phyloP scores from a whole-genome alignment of 1,140 invertebrate species.

The Aphelinus certus region DNA sequence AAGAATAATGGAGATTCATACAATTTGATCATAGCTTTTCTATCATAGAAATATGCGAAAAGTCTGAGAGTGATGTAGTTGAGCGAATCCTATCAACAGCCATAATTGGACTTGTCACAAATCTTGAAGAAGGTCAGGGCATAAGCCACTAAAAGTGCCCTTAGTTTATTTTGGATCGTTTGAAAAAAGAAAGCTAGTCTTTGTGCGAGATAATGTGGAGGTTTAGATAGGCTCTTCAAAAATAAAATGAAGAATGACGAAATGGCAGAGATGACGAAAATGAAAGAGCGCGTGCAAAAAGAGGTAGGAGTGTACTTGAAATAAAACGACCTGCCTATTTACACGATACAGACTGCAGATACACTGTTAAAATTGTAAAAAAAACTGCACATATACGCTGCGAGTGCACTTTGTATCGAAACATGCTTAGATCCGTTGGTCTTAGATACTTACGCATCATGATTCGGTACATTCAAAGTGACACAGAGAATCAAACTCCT shows the following conservation, averaged over 20 bases:
- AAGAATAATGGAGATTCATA: conserved; percentile 28
- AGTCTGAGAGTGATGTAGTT: conserved; percentile 21
- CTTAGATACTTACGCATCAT: conserved; percentile 57
- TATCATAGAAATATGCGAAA: conserved; percentile 36
- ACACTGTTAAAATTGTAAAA: conserved; percentile 55
- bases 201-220: conserved; percentile 57
- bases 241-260: conserved; percentile 44
- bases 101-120: conserved; percentile 61
- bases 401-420: conserved; percentile 53
- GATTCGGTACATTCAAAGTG: conserved; percentile 55
- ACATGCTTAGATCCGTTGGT: conserved; percentile 51
- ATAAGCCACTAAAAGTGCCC: conserved; percentile 64
- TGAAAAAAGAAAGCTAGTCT: conserved; percentile 55
- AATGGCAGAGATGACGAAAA: conserved; percentile 41
- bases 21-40: conserved; percentile 36
- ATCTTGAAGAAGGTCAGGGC: conserved; percentile 58
- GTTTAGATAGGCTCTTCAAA: conserved; percentile 57
- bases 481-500: conserved; percentile 56
- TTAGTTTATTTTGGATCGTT: conserved; percentile 65
- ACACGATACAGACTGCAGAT: conserved; percentile 52
- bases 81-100: conserved; percentile 47
- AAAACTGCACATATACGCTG: conserved; percentile 46
- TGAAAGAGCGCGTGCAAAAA: conserved; percentile 42
- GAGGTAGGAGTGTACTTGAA: conserved; percentile 41
- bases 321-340: conserved; percentile 51